A percentile compares a stretch with the other conserved stretches of the same genome.
These are phyloP conservation scores for Zenarchopterus dispar DNA, from an alignment of 2,797 vertebrate species.

Conservation along the genomic window DNA sequence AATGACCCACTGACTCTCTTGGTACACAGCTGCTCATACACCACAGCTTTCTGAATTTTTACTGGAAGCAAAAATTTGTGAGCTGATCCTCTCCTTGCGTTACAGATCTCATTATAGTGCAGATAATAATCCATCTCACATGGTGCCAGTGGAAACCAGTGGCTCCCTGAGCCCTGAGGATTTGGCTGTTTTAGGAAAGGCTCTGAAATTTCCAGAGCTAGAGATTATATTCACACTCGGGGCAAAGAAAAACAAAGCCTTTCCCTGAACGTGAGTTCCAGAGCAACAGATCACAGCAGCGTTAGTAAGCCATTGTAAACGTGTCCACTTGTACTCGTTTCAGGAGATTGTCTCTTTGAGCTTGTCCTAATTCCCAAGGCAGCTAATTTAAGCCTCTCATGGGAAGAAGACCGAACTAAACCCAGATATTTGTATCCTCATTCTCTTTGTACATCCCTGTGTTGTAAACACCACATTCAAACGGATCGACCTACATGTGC, in stretches of 20 bases:
- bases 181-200: conserved; percentile 32
- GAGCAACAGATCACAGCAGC: conserved; percentile 20
- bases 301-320: conserved; percentile 11
- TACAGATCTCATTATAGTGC: background rate
- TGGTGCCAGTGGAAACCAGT: conserved; percentile 39
- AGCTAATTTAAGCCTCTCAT: conserved; percentile 1
- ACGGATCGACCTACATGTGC: background rate
- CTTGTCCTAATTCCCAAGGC: conserved; percentile 13
- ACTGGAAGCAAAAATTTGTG: background rate
- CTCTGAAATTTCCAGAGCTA: conserved; percentile 30
- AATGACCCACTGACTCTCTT: too few relatives aligned
- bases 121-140: conserved; percentile 48
- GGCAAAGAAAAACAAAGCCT: conserved; percentile 16
- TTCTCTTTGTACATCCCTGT: background rate
- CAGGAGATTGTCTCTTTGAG: conserved; percentile 7
- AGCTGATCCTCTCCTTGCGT: conserved; percentile 13
- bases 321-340: conserved; percentile 23
- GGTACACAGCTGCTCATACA: background rate
- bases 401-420: background rate
- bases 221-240: conserved; percentile 44
- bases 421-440: conserved; percentile 4
- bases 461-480: background rate
- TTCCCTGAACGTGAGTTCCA: conserved; percentile 27
- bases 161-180: conserved; percentile 19
- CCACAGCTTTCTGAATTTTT: background rate